Evolutionary conservation across 2,797 vertebrate genomes (phyloP).

Genomic region (Eleutherodactylus coqui): DNA sequence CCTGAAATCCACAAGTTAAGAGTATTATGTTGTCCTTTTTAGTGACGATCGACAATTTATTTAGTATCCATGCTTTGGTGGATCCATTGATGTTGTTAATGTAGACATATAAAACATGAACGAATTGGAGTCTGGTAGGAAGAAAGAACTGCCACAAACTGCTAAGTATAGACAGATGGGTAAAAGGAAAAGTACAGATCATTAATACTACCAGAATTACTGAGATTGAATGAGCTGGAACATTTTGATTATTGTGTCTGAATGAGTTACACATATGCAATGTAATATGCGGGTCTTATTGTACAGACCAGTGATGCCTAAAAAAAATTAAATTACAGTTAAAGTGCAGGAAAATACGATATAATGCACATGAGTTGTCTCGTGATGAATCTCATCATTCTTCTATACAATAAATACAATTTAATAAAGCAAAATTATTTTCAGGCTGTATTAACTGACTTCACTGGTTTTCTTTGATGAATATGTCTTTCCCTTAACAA

Average conservation of each 20-base stretch:
- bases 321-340: neutral
- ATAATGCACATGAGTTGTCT: neutral
- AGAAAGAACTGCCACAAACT: neutral
- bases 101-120: neutral
- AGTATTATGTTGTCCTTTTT: neutral
- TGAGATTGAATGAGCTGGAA: neutral
- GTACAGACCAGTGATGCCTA: neutral
- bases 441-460: neutral
- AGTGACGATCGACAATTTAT: neutral
- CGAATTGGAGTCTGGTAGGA: neutral
- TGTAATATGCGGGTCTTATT: neutral
- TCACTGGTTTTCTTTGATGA: constrained; percentile 1
- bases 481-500: neutral
- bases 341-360: constrained; percentile 11
- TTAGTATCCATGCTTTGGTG: neutral
- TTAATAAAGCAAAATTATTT: neutral
- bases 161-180: neutral
- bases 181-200: neutral
- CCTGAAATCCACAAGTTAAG: neutral
- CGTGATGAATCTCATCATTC: neutral
- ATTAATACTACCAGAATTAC: neutral
- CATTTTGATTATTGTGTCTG: neutral
- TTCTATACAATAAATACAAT: neutral
- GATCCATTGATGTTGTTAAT: neutral
- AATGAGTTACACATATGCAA: neutral